Evolutionary conservation across 2,797 vertebrate species (phyloP).

Genomic region (Siniperca scherzeri): DNA sequence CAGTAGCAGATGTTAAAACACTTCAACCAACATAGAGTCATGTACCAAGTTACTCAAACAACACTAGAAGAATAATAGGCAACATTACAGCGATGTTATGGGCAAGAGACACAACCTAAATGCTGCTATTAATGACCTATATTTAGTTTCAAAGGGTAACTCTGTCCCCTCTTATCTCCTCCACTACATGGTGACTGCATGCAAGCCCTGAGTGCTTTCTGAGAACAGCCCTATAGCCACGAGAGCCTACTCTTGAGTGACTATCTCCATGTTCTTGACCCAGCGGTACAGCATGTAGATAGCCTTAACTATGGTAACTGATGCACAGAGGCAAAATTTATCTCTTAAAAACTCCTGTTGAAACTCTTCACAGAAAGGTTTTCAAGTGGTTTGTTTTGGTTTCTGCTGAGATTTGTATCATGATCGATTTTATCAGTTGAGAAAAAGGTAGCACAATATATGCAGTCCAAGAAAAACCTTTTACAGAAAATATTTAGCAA

Average conservation of each 20-base stretch:
- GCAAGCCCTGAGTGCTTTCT: slow-evolving; percentile 77
- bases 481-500: neutral
- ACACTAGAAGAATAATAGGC: slow-evolving; percentile 37
- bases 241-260: slow-evolving; percentile 75
- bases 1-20: slow-evolving; percentile 36
- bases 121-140: slow-evolving; percentile 68
- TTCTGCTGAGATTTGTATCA: neutral
- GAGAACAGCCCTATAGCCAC: slow-evolving; percentile 75
- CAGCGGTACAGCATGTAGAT: slow-evolving; percentile 52
- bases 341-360: slow-evolving; percentile 26
- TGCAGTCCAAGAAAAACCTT: neutral
- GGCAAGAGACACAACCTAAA: slow-evolving; percentile 43
- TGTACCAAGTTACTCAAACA: slow-evolving; percentile 32
- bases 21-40: slow-evolving; percentile 19
- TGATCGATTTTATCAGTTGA: neutral
- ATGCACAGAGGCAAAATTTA: slow-evolving; percentile 30
- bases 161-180: slow-evolving; percentile 75
- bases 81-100: slow-evolving; percentile 32
- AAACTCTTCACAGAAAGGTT: slow-evolving; percentile 26
- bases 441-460: neutral
- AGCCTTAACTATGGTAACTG: slow-evolving; percentile 53
- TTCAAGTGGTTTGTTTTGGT: slow-evolving; percentile 31
- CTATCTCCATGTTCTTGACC: slow-evolving; percentile 78
- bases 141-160: slow-evolving; percentile 79
- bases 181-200: slow-evolving; percentile 71